These are phyloP conservation scores for Imbricaverruca yamaguchii DNA, from an alignment of 2,888 invertebrate genomes.

Conservation along the genomic window DNA sequence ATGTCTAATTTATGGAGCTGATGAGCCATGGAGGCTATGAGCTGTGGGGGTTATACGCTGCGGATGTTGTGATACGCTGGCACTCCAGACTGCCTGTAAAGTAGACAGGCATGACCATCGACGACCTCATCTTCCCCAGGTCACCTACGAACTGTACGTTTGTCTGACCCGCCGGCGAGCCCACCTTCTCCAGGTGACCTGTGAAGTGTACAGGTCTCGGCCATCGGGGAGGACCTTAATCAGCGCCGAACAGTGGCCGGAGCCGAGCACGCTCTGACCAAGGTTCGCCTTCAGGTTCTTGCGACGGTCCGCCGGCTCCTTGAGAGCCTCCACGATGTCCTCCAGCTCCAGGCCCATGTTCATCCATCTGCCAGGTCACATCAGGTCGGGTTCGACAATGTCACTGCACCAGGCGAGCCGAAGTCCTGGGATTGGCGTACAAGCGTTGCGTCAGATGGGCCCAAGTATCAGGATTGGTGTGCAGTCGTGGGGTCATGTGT, in stretches of 20 bases:
- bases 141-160: no score
- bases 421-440: no score
- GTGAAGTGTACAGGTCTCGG: slow-evolving; percentile 59
- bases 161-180: no score
- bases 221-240: slow-evolving; percentile 54
- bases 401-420: neutral
- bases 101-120: no score
- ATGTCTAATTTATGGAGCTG: no score
- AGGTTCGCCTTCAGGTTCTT: slow-evolving; percentile 23
- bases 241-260: slow-evolving; percentile 57
- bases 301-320: slow-evolving; percentile 22
- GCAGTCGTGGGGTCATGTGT: no score
- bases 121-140: neutral
- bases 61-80: no score
- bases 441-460: no score
- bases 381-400: slow-evolving; percentile 14
- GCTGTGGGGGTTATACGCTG: no score
- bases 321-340: slow-evolving; percentile 51
- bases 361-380: slow-evolving; percentile 50
- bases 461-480: no score
- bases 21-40: no score
- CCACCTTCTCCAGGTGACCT: slow-evolving; percentile 61
- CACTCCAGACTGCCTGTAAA: no score
- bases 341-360: slow-evolving; percentile 67
- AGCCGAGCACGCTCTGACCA: slow-evolving; percentile 40